phyloP scores from a whole-genome alignment of 2,113 vertebrate species.

The human (Homo sapiens) region DNA sequence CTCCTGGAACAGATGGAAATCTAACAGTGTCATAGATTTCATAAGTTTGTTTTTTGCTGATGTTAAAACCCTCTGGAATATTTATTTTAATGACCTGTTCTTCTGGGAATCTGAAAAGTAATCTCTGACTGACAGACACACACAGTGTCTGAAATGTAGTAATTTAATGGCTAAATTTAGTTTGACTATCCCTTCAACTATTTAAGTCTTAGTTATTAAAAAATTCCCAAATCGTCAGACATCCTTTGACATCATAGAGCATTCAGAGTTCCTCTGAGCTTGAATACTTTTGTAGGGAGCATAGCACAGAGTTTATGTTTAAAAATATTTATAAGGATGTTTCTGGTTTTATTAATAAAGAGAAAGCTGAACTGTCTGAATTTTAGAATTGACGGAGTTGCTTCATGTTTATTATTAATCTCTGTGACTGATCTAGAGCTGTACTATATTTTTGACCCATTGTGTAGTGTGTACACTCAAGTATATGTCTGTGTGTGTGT shows the following conservation, averaged over 20 bases:
- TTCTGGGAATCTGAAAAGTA: slow-evolving; percentile 29
- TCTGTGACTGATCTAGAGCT: background rate
- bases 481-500: rapidly evolving
- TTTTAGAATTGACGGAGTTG: background rate
- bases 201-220: slow-evolving; percentile 46
- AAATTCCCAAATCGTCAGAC: background rate
- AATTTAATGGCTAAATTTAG: background rate
- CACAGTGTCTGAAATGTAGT: background rate
- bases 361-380: background rate
- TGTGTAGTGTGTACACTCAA: background rate
- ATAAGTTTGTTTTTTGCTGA: slow-evolving; percentile 23
- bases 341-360: slow-evolving; percentile 23
- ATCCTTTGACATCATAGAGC: background rate
- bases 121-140: background rate
- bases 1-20: slow-evolving; percentile 67
- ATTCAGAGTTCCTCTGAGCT: background rate
- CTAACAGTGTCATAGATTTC: slow-evolving; percentile 56
- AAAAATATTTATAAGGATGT: background rate
- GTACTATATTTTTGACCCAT: background rate
- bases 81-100: slow-evolving; percentile 61
- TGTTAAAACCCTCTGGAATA: slow-evolving; percentile 41
- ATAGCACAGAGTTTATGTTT: background rate
- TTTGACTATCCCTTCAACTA: background rate
- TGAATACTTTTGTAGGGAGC: background rate
- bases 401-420: background rate